Conservation (phyloP, 2,113 vertebrate species). For the Indri indri region DNA sequence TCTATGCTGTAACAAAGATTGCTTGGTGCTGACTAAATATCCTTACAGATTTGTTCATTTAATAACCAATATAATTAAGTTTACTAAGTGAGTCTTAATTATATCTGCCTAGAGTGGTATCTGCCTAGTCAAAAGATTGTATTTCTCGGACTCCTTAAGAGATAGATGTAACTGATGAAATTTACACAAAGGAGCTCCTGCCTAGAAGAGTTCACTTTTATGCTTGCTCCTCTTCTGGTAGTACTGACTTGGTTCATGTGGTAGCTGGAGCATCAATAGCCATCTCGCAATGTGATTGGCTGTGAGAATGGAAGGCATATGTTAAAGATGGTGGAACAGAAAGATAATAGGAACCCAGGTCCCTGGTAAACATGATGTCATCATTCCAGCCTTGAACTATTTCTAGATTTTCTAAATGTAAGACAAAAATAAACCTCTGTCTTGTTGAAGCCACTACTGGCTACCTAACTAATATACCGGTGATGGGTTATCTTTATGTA, state of each 20-base stretch:
- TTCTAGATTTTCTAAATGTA: not conserved
- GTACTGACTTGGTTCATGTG: not conserved
- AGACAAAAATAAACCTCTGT: not conserved
- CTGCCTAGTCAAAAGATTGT: not conserved
- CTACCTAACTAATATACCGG: not conserved
- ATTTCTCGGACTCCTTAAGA: not conserved
- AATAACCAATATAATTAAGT: not conserved
- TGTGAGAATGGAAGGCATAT: not conserved
- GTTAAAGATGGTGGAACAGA: not conserved
- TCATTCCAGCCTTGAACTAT: not conserved
- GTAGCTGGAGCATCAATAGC: not conserved
- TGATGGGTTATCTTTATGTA: not conserved
- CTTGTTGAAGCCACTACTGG: not conserved
- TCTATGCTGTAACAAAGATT: not conserved
- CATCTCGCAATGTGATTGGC: not conserved
- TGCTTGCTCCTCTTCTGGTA: not conserved
- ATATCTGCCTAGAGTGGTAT: not conserved
- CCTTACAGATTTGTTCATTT: slow-evolving; percentile 10
- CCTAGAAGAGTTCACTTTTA: not conserved
- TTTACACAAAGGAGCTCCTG: not conserved
- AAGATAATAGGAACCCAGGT: not conserved
- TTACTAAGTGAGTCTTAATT: not conserved
- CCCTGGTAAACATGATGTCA: not conserved
- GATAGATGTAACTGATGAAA: not conserved
- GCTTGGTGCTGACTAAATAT: not conserved